phyloP scores from a whole-genome alignment of 2,113 vertebrate species.

The Cervus canadensis region DNA sequence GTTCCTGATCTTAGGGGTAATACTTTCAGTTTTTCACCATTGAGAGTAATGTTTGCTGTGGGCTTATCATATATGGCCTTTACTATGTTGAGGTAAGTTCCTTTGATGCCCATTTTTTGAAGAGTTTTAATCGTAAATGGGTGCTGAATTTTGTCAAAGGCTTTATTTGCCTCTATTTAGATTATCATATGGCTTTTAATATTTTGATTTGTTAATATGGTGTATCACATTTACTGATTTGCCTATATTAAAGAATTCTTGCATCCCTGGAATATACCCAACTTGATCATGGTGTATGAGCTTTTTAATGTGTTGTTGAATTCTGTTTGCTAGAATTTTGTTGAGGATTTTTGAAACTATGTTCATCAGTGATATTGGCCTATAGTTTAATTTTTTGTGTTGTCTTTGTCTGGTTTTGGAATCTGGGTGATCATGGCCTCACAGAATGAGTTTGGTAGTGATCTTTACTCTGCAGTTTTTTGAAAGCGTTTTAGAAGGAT shows the following conservation, averaged over 20 bases:
- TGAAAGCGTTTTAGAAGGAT: background rate
- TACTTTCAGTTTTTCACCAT: background rate
- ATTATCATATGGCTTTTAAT: background rate
- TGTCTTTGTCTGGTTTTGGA: background rate
- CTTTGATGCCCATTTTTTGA: background rate
- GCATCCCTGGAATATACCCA: background rate
- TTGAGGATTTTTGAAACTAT: background rate
- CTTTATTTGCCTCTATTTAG: background rate
- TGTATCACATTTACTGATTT: background rate
- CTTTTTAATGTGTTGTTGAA: background rate
- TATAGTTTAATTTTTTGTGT: background rate
- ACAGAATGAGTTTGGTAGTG: background rate
- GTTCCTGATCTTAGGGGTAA: background rate
- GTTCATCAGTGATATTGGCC: background rate
- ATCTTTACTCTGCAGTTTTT: background rate
- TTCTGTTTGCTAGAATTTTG: background rate
- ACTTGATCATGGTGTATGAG: background rate
- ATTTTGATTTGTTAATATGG: background rate
- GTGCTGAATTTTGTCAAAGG: background rate
- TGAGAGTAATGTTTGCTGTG: background rate
- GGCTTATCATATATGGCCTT: background rate
- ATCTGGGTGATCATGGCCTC: background rate
- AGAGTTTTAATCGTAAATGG: background rate
- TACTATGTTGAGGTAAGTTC: background rate
- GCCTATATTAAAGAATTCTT: background rate